Base-by-base conservation (phyloP, 2,113 vertebrate genomes). In the Phaethornis superciliosus region DNA sequence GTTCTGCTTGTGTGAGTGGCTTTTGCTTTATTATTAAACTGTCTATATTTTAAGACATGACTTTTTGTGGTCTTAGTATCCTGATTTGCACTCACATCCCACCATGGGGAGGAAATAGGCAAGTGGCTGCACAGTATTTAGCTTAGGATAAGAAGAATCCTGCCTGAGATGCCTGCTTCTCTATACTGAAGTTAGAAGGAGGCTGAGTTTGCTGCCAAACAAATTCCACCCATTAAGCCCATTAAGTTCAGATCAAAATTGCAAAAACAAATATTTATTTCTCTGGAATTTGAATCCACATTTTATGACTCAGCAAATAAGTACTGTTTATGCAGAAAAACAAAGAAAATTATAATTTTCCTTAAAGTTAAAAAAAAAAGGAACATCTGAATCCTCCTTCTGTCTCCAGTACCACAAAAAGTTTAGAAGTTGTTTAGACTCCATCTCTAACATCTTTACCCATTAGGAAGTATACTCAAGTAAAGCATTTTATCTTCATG, bases 1-100 rank as follows among this genome's bases (percentile, higher is more conserved):
- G 19, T 28, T 76, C 22, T 6, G 2, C 7, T 83, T 63, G 18
- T 2, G 1, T 0, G 1, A 1, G 0, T 1, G 4, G 24, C 5
- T 70, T 90, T 70, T 63, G 1, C 35, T 77, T 81, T 58, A 35
- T 12, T 85, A 1, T 14, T 15, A 55, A 47, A 44, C 16, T 37
- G 0, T 19, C 12, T 69, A 60, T 33, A 54, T 18, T 21, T 52
- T 28, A 88, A 12, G 10, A 6, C 16, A 47, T 0, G 0, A 42
- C 2, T 22, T 81, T 81, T 32, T 8, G 5, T 11, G 42, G 10
- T 59, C 87, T 55, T 68, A 13, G 15, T 65, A 5, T 75, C 79
- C 32, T 5, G 2, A 12, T 72, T 93, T 7, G 60, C 8, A 59
- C 2, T 15, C 6, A 4, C 0, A 0, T 70, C 20, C 10, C 9